Evolutionary conservation across 2,888 invertebrate genomes (phyloP), one percentile per base, ranked within the genome.

Genomic region (Julus scanicus): DNA sequence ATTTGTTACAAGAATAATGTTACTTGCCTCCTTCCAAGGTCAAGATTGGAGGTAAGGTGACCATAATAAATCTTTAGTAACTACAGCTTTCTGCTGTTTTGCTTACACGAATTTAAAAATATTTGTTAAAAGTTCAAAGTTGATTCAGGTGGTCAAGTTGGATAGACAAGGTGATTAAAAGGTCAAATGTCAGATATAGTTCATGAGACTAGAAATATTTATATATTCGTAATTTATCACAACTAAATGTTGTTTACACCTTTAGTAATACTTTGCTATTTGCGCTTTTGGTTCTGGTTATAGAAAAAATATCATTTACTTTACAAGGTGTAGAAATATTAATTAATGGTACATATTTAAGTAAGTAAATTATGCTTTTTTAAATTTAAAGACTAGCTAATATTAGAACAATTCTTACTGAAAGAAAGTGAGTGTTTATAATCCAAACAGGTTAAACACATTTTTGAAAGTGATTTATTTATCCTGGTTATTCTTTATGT

Each of bases 121-220:
- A n/a, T 53, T 53, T 6, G 53, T 53, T 53, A 15, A 53, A 53
- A 53, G 53, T 53, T 53, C 53, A 53, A 53, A 53, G 53, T 53
- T 53, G 6, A 53, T 15, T 53, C 53, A 53, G 53, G 53, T 53
- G 83, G 83, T 83, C 83, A 83, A 83, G 83, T 29, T 83, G 53
- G 8, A 9, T 15, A 15, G 2, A 53, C 53, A 20, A 20, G 83
- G 37, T 29, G 83, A 83, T 83, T 13, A 15, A 83, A 29, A 83
- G 83, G 83, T 83, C 83, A 83, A 83, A 83, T 83, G 83, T 83
- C 83, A 83, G 83, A 9, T 15, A 29, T 29, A 9, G 20, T 83
- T 83, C 6, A 83, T 83, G 20, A 83, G 39, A 39, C 20, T 29
- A 53, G 53, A 53, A 53, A 53, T 53, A 15, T 9, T 13, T 53